A percentile compares a stretch with the other conserved stretches of the same genome.
Conservation (phyloP, 2,888 invertebrate species). For the Hypomecis atomaria region DNA sequence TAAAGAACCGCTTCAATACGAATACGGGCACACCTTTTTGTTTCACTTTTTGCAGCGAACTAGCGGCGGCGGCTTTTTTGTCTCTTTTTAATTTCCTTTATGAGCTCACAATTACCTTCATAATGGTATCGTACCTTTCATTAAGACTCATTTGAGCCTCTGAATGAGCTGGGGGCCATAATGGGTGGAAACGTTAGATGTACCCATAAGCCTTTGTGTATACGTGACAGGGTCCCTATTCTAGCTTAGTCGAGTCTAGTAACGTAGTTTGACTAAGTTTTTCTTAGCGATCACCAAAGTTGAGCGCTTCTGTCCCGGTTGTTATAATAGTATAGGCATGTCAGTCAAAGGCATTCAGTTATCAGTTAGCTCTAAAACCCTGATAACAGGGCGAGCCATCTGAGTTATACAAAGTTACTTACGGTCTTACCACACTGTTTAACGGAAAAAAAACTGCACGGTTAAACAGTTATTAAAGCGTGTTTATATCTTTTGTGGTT, state of each 20-base stretch:
- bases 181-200: constrained; percentile 74
- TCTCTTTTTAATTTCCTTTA: constrained; percentile 80
- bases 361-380: no score
- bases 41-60: constrained; percentile 53
- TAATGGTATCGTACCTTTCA: constrained; percentile 80
- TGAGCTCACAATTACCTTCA: constrained; percentile 78
- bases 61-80: constrained; percentile 58
- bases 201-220: constrained; percentile 72
- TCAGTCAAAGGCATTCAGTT: no score
- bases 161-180: constrained; percentile 72
- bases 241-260: neutral
- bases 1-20: constrained; percentile 48
- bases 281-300: no score
- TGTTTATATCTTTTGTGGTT: no score
- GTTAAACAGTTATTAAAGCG: no score
- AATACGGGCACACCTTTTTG: constrained; percentile 53
- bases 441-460: no score
- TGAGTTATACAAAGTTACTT: no score
- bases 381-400: no score
- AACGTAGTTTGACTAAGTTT: no score
- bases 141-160: constrained; percentile 76
- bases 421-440: no score
- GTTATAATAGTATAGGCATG: no score
- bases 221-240: constrained; percentile 51
- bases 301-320: no score